A percentile compares a stretch with the other conserved stretches of the same genome.
phyloP scores from a whole-genome alignment of 2,797 vertebrate species.

The Rhinella marina region DNA sequence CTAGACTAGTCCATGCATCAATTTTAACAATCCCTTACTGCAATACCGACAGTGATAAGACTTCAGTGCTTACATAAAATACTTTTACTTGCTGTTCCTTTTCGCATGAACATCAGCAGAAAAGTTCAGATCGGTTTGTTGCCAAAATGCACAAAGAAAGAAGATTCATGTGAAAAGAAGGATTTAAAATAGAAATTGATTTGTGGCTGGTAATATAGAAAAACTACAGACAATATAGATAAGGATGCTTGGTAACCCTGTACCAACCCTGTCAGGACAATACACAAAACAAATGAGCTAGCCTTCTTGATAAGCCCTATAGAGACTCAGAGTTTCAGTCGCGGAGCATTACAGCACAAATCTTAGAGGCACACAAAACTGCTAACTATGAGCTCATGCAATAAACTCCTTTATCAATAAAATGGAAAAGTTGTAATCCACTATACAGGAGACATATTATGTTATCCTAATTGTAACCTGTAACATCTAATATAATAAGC shows the following conservation, averaged over 20 bases:
- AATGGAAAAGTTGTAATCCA: background rate
- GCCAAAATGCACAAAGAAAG: slow-evolving; percentile 31
- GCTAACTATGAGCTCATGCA: background rate
- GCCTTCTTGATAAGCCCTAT: slow-evolving; percentile 9
- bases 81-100: background rate
- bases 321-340: background rate
- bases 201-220: slow-evolving; percentile 34
- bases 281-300: slow-evolving; percentile 19
- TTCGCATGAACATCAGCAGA: slow-evolving; percentile 17
- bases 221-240: slow-evolving; percentile 42
- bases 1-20: background rate
- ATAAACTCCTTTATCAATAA: slow-evolving; percentile 19
- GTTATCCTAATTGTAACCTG: background rate
- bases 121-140: slow-evolving; percentile 38
- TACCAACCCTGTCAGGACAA: slow-evolving; percentile 37
- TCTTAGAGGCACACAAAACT: slow-evolving; percentile 17
- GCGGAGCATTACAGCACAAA: slow-evolving; percentile 22
- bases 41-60: background rate
- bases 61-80: slow-evolving; percentile 16
- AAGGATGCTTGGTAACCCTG: slow-evolving; percentile 46
- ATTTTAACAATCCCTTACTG: background rate
- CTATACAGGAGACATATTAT: background rate
- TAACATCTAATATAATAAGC: background rate
- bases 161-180: slow-evolving; percentile 32
- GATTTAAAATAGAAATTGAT: slow-evolving; percentile 50